These are phyloP conservation scores for Crotalus horridus DNA, from an alignment of 2,113 vertebrate species.

Conservation along the genomic window DNA sequence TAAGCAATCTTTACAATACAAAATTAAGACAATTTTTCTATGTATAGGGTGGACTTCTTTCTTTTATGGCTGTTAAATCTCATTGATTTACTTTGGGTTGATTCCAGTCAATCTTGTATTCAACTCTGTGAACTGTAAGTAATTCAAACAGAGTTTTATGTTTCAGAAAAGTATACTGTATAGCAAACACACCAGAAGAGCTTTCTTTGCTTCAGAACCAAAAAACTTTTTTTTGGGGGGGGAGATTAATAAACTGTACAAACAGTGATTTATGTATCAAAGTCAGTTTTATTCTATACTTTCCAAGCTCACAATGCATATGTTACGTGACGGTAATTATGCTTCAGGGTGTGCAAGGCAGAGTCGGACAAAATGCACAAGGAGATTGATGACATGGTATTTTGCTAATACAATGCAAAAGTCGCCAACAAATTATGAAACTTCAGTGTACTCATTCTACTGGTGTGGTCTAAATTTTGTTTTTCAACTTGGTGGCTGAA, in stretches of 20 bases:
- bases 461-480: constrained; percentile 58
- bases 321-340: constrained; percentile 56
- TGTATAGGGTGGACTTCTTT: not conserved
- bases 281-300: constrained; percentile 60
- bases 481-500: constrained; percentile 54
- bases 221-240: not conserved
- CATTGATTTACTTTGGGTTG: not conserved
- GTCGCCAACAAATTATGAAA: constrained; percentile 64
- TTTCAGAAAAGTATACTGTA: constrained; percentile 38
- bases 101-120: constrained; percentile 29
- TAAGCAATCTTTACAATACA: not conserved
- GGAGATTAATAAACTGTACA: constrained; percentile 27
- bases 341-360: constrained; percentile 59
- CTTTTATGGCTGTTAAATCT: not conserved
- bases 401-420: constrained; percentile 64
- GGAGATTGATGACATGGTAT: constrained; percentile 71
- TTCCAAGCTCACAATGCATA: constrained; percentile 53
- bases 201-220: constrained; percentile 38
- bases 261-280: constrained; percentile 61
- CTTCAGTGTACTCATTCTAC: constrained; percentile 54
- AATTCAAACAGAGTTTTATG: constrained; percentile 16
- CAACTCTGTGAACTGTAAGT: constrained; percentile 37
- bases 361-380: constrained; percentile 56
- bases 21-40: not conserved
- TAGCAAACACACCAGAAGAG: constrained; percentile 5